A percentile compares a stretch with the other conserved stretches of the same genome.
Conservation (phyloP, 2,113 vertebrate species). For the Pelvicachromis taeniatus region DNA sequence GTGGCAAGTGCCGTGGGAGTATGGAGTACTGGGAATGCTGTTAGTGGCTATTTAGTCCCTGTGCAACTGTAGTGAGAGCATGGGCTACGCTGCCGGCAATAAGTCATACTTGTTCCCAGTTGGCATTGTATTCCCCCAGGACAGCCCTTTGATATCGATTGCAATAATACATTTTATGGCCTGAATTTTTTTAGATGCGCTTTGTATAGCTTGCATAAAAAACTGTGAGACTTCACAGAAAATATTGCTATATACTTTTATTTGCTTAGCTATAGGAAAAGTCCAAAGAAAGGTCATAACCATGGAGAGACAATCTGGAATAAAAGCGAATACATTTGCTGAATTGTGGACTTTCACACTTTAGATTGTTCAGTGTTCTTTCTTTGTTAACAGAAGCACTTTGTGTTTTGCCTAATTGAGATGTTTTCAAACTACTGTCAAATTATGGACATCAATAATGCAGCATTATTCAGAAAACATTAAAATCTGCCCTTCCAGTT, state of each 20-base stretch:
- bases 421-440: conserved; percentile 20
- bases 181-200: background rate
- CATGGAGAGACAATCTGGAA: background rate
- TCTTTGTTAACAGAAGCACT: background rate
- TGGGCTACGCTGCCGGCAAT: background rate
- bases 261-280: background rate
- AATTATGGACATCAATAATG: background rate
- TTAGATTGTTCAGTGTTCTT: background rate
- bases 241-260: background rate
- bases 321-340: background rate
- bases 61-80: background rate
- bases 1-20: background rate
- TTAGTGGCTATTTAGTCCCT: background rate
- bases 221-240: background rate
- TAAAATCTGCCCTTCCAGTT: conserved; percentile 6
- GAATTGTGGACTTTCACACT: background rate
- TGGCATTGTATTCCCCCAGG: background rate
- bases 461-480: conserved; percentile 24
- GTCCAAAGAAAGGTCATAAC: background rate
- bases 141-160: background rate
- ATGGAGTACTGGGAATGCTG: background rate
- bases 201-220: background rate
- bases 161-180: background rate
- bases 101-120: background rate
- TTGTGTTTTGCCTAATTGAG: conserved; percentile 1